Conservation (phyloP, 2,888 invertebrate genomes). For the Sepiola atlantica region DNA sequence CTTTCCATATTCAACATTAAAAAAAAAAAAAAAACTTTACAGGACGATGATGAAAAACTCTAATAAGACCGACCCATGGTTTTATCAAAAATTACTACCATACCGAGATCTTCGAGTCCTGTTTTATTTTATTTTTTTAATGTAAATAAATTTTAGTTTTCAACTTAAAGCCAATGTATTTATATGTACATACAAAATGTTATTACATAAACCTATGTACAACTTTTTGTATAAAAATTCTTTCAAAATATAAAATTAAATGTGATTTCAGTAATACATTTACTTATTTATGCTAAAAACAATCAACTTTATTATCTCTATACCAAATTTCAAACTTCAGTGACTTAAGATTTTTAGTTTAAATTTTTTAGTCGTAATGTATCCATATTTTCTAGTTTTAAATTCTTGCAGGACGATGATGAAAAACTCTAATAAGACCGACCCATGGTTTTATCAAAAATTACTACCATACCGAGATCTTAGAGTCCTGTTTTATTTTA, state of each 20-base stretch:
- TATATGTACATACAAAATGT: no score
- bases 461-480: conserved; percentile 43
- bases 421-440: background rate
- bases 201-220: no score
- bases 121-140: background rate
- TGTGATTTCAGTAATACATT: no score
- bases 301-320: no score
- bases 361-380: background rate
- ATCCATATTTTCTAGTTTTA: background rate
- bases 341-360: no score
- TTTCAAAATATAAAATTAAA: no score
- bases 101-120: background rate
- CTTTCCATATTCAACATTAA: no score
- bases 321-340: no score
- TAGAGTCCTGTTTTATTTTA: conserved; percentile 37
- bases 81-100: background rate
- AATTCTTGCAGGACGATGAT: conserved; percentile 6
- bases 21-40: background rate
- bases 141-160: background rate
- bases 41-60: background rate
- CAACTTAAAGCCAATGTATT: no score
- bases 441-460: background rate
- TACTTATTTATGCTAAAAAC: no score
- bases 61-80: background rate
- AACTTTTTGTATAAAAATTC: no score